Conservation (phyloP, 1,140 invertebrate genomes). For the Eueides isabella region DNA sequence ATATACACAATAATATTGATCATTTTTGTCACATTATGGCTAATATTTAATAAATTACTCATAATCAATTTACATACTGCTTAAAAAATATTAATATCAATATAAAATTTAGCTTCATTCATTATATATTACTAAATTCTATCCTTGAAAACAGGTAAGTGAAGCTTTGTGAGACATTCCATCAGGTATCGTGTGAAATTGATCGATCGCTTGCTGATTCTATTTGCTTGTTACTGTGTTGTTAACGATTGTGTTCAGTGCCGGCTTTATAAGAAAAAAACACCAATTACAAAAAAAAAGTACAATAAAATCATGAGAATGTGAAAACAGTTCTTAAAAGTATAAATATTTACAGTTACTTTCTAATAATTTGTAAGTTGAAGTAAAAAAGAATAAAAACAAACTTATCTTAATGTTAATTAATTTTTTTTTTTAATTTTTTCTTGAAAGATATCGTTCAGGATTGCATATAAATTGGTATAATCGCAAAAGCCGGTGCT, state of each 20-base stretch:
- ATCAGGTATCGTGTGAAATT: slow-evolving; percentile 26
- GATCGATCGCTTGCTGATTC: slow-evolving; percentile 27
- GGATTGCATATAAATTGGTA: background rate
- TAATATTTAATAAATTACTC: background rate
- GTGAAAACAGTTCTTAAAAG: too few relatives aligned
- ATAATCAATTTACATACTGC: background rate
- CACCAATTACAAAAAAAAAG: background rate
- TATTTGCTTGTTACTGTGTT: slow-evolving; percentile 17
- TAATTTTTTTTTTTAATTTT: background rate
- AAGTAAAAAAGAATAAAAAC: background rate
- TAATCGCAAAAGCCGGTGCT: background rate
- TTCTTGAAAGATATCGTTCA: background rate
- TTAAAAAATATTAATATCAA: background rate
- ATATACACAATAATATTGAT: background rate
- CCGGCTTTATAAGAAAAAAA: slow-evolving; percentile 1
- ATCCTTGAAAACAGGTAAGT: slow-evolving; percentile 28
- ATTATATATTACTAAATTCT: slow-evolving; percentile 4
- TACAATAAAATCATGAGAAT: too few relatives aligned
- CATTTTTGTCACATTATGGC: background rate
- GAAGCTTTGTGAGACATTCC: slow-evolving; percentile 23
- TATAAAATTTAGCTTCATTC: background rate
- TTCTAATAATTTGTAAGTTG: background rate
- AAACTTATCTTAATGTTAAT: too few relatives aligned
- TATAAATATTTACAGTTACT: background rate
- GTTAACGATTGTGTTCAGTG: slow-evolving; percentile 1